A percentile compares a stretch with the other conserved stretches of the same genome.
Conservation (phyloP, 1,140 invertebrate genomes). For the Camponotus vicinus region DNA sequence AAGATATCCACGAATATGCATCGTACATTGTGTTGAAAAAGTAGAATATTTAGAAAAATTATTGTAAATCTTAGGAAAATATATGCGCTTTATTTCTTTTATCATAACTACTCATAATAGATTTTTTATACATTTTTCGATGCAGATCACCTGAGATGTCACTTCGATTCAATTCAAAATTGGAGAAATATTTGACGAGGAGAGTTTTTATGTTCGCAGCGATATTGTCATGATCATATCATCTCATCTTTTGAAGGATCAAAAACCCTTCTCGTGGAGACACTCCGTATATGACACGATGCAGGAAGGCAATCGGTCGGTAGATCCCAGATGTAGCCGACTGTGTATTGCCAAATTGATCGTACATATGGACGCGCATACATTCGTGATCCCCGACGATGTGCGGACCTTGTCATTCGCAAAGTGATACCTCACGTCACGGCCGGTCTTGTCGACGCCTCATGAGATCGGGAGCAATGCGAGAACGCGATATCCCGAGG, state of each 20-base stretch:
- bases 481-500: constrained; percentile 36
- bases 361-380: constrained; percentile 26
- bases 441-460: constrained; percentile 50
- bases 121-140: neutral
- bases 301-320: constrained; percentile 38
- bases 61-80: neutral
- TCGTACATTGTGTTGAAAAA: neutral
- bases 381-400: neutral
- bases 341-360: constrained; percentile 62
- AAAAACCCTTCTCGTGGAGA: neutral
- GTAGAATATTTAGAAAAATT: neutral
- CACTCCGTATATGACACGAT: constrained; percentile 9
- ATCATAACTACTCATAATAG: no score
- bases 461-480: constrained; percentile 50
- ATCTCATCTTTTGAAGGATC: neutral
- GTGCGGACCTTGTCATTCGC: constrained; percentile 43
- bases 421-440: constrained; percentile 54
- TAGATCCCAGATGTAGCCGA: constrained; percentile 56
- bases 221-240: neutral
- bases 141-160: neutral
- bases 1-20: neutral
- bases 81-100: neutral
- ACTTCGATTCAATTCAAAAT: neutral
- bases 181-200: neutral
- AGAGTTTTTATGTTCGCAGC: neutral